Evolutionary conservation across 2,797 vertebrate species (phyloP).

Genomic region (Arctocebus calabarensis): DNA sequence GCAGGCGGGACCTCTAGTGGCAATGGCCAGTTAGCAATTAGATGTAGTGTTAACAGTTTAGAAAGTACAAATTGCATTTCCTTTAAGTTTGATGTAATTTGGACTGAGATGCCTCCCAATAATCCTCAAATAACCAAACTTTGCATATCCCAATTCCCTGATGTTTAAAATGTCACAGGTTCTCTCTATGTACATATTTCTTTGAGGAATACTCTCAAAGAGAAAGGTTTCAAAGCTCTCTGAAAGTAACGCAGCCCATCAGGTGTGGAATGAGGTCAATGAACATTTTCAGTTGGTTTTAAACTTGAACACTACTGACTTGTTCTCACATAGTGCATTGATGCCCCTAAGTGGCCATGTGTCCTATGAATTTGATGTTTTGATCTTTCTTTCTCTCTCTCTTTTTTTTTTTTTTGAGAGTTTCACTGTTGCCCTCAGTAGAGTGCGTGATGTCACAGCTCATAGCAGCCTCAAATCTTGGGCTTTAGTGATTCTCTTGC

Average conservation of each 20-base stretch:
- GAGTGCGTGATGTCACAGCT: too few species aligned
- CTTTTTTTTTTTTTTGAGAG: too few species aligned
- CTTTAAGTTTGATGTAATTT: constrained; percentile 25
- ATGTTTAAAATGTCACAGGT: neutral
- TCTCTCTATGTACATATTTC: neutral
- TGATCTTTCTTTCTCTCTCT: too few species aligned
- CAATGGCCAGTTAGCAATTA: constrained; percentile 39
- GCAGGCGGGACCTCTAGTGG: constrained; percentile 60
- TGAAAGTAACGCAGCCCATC: neutral
- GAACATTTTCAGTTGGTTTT: constrained; percentile 26
- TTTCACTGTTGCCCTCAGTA: too few species aligned
- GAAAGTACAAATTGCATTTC: constrained; percentile 7
- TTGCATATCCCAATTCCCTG: neutral
- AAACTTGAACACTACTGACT: neutral
- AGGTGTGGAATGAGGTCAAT: neutral
- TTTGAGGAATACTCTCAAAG: neutral
- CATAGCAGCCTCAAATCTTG: too few species aligned
- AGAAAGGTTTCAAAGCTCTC: constrained; percentile 7
- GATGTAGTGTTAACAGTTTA: neutral
- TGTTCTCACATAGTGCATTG: neutral
- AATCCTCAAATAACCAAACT: neutral
- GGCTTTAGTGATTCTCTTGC: too few species aligned
- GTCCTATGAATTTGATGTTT: neutral
- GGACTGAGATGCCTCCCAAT: neutral
- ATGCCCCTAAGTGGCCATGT: neutral